Evolutionary conservation across 2,888 invertebrate genomes (phyloP), one percentile per base, ranked within the genome.

Genomic region (Drosophila borborema): DNA sequence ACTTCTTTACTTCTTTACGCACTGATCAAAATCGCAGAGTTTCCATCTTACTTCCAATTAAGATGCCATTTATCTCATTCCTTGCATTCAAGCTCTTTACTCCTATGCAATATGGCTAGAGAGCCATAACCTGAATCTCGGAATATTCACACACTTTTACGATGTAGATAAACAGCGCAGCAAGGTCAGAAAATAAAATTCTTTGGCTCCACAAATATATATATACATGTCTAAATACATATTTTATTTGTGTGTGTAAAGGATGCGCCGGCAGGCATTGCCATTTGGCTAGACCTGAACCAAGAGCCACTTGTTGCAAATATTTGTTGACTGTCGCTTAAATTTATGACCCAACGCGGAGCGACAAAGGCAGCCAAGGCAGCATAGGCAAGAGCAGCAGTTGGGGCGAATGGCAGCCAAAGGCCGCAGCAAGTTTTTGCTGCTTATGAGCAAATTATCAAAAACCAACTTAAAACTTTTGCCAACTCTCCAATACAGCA

Each of bases 301-400:
- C 68, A 58, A 60, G 40, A 61, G 36, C 87, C 91, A 92, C 92
- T 92, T 92, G 92, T 92, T 92, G 92, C 92, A 66, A 82, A 82
- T 90, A 92, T 91, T 92, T 92, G 92, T 92, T 91, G 91, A 92
- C 92, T 90, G 91, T 91, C 90, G 90, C 89, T 90, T 75, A 89
- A 91, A 92, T 92, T 92, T 93, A 92, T 92, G 90, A 87, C 91
- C 90, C 82, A 72, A 69, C 64, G 74, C 40, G 73, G 68, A 63
- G 72, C 87, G 64, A 74, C 63, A 74, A 75, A 76, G 74, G 78
- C 60, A 48, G 49, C 56, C 71, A n/a, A 60, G 31, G n/a, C 16
- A 16, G 48, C 28, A 20, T 1, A 55, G 28, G 58, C 64, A 58
- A 36, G 36, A 31, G 14, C 40, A 46, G 53, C 41, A 8, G 55